A percentile compares a stretch with the other conserved stretches of the same genome.
phyloP scores from a whole-genome alignment of 2,113 vertebrate species.

The Callorhinus ursinus region DNA sequence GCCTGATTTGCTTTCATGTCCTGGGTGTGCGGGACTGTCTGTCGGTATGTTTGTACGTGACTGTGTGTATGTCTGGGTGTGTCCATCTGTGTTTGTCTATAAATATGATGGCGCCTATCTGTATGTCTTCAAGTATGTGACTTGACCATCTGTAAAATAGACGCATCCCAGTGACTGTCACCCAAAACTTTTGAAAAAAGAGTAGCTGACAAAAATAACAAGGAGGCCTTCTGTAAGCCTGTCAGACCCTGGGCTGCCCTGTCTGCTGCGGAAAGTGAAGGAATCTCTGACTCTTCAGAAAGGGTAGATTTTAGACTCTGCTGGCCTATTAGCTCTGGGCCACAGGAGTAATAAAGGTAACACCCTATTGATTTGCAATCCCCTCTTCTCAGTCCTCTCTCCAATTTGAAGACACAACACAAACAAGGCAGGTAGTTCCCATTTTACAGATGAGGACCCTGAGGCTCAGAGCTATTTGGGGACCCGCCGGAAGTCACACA shows the following conservation, averaged over 20 bases:
- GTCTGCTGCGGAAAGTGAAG: not conserved
- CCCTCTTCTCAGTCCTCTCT: not conserved
- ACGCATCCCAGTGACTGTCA: not conserved
- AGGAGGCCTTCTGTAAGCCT: not conserved
- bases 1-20: not conserved
- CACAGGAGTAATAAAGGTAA: not conserved
- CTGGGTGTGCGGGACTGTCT: not conserved
- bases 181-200: not conserved
- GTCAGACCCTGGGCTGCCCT: not conserved
- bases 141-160: not conserved
- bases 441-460: not conserved
- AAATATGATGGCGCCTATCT: not conserved
- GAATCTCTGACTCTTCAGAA: not conserved
- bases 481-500: not conserved
- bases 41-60: not conserved
- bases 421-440: not conserved
- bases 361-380: not conserved
- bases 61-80: not conserved
- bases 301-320: not conserved
- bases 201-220: not conserved
- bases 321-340: not conserved
- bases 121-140: not conserved
- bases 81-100: not conserved
- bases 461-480: not conserved
- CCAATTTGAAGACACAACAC: not conserved